These are phyloP conservation scores for Penaeus japonicus DNA, from an alignment of 1,140 invertebrate genomes.

Conservation along the genomic window DNA sequence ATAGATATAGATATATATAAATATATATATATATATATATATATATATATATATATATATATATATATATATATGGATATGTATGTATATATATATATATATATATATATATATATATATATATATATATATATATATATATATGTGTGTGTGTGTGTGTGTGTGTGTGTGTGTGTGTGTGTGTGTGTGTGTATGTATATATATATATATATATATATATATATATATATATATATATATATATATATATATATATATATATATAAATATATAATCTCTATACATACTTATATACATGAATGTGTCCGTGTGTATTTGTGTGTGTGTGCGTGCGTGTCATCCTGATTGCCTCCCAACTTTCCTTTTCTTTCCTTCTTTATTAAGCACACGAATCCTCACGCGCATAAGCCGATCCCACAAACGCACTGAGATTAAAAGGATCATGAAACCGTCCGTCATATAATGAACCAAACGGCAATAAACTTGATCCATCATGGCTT, in stretches of 20 bases:
- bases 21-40: not conserved
- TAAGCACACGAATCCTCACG: too few relatives aligned
- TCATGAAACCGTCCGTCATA: too few relatives aligned
- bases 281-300: not conserved
- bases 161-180: not conserved
- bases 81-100: not conserved
- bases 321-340: too few relatives aligned
- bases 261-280: not conserved
- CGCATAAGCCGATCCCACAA: too few relatives aligned
- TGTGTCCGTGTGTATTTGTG: not conserved
- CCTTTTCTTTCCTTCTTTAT: too few relatives aligned
- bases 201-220: not conserved
- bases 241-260: slow-evolving; percentile 6
- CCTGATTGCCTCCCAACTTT: too few relatives aligned
- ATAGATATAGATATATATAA: not conserved
- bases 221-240: not conserved
- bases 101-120: not conserved
- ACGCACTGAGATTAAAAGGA: too few relatives aligned
- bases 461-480: too few relatives aligned
- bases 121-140: not conserved
- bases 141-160: not conserved
- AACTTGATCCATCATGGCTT: too few relatives aligned
- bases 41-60: not conserved
- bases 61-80: not conserved
- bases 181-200: not conserved